Percentiles rank a stretch among this genome's conserved stretches.
phyloP scores from a whole-genome alignment of 2,888 invertebrate genomes.

The Eupithecia centaureata region DNA sequence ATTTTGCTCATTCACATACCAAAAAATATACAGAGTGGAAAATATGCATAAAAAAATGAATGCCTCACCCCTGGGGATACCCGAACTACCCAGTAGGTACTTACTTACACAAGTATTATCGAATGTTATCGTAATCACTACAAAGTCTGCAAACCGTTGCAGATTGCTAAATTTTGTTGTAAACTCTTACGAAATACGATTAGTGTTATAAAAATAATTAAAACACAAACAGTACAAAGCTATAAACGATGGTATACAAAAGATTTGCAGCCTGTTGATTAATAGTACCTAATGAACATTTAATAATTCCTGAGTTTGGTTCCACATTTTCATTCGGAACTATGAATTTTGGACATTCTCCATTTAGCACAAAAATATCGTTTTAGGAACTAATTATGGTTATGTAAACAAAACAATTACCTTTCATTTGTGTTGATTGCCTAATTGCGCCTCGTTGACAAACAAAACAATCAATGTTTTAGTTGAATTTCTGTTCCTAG shows the following conservation, averaged over 20 bases:
- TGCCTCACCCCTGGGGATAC: no score
- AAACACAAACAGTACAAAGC: neutral
- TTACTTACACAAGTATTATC: neutral
- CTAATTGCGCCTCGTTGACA: neutral
- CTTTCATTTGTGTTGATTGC: no score
- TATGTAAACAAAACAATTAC: neutral
- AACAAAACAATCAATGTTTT: neutral
- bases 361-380: neutral
- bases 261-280: neutral
- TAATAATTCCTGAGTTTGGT: neutral
- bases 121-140: conserved; percentile 1
- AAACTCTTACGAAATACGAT: neutral
- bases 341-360: neutral
- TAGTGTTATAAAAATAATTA: neutral
- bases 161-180: neutral
- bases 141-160: neutral
- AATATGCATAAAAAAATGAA: no score
- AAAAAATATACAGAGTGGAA: neutral
- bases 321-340: neutral
- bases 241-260: neutral
- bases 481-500: no score
- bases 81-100: no score
- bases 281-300: neutral
- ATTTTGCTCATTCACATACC: neutral
- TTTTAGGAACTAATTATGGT: neutral